Conservation (phyloP, 2,888 invertebrate species). For the Bellardia pandia region DNA sequence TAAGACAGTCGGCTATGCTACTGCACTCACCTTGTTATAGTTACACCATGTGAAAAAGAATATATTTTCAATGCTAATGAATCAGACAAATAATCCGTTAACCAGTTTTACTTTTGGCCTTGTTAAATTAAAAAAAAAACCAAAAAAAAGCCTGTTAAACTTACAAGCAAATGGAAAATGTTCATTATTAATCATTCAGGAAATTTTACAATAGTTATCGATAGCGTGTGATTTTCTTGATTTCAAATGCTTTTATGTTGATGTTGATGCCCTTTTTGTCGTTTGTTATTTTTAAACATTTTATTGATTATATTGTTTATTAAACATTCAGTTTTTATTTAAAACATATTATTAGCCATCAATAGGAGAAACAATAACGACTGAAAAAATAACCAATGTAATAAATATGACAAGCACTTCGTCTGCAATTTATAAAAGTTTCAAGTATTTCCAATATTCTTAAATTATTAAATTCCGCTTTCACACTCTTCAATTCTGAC, state of each 20-base stretch:
- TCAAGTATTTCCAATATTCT: too few species aligned
- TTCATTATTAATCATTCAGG: not conserved
- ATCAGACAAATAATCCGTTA: not conserved
- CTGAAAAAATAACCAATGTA: not conserved
- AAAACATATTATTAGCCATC: not conserved
- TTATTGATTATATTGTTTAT: slow-evolving; percentile 1
- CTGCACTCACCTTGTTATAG: too few species aligned
- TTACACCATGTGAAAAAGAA: too few species aligned
- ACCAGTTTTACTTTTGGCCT: not conserved
- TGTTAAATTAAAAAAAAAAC: not conserved
- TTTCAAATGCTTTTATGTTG: not conserved
- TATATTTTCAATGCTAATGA: not conserved
- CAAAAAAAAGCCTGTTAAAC: not conserved
- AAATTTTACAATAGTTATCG: not conserved
- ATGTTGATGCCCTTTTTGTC: not conserved
- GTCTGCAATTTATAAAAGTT: too few species aligned
- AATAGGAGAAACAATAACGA: not conserved
- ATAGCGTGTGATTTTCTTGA: not conserved
- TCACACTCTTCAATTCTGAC: too few species aligned
- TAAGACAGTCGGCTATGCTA: too few species aligned
- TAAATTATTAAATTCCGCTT: too few species aligned
- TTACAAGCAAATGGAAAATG: not conserved
- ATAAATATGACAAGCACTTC: too few species aligned
- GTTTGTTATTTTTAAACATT: slow-evolving; percentile 11
- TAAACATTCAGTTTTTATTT: not conserved